Conservation (phyloP, 2,888 invertebrate species). For the Liposcelis brunnea region DNA sequence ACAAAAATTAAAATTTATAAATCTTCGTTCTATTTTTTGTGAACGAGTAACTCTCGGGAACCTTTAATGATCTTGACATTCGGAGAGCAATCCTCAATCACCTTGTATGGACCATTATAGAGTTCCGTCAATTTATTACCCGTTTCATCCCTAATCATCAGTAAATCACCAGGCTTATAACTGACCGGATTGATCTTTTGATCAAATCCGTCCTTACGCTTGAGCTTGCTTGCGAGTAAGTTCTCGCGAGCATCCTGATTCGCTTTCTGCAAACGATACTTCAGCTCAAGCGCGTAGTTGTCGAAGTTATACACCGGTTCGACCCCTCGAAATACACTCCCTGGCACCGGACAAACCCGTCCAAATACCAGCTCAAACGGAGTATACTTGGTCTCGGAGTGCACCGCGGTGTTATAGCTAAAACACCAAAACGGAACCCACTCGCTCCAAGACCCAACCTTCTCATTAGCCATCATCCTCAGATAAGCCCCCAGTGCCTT, state of each 20-base stretch:
- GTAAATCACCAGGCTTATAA: too few relatives aligned
- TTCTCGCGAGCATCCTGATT: constrained; percentile 10
- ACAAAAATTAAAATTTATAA: too few relatives aligned
- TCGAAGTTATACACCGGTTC: constrained; percentile 15
- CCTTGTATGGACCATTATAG: too few relatives aligned
- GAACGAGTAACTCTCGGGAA: too few relatives aligned
- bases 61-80: too few relatives aligned
- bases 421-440: constrained; percentile 18
- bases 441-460: constrained; percentile 14
- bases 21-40: too few relatives aligned
- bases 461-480: constrained; percentile 11
- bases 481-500: constrained; percentile 15
- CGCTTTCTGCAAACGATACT: constrained; percentile 16
- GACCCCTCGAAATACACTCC: constrained; percentile 10
- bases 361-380: constrained; percentile 17
- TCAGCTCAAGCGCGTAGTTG: constrained; percentile 16
- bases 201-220: too few relatives aligned
- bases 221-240: too few relatives aligned
- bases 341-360: constrained; percentile 13
- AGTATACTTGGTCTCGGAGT: constrained; percentile 16
- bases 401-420: constrained; percentile 16
- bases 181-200: too few relatives aligned
- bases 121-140: too few relatives aligned
- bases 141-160: too few relatives aligned
- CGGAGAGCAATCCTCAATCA: too few relatives aligned